Percentiles rank a stretch among this genome's conserved stretches.
These are phyloP conservation scores for Mus spretus DNA, from an alignment of 2,797 vertebrate species.

Conservation along the genomic window DNA sequence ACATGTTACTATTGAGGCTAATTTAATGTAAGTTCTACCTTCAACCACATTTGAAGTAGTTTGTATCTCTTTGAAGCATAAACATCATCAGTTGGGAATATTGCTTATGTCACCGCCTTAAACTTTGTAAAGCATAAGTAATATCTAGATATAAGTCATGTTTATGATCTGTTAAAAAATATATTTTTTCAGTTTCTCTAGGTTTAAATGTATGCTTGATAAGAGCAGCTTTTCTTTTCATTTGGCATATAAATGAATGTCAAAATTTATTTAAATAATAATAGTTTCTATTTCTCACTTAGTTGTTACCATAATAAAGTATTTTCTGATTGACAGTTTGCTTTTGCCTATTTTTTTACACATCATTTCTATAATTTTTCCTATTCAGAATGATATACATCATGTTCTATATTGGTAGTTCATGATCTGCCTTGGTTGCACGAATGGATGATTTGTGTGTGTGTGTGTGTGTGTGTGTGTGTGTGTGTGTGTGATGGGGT, in stretches of 20 bases:
- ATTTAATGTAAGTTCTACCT: slow-evolving; percentile 11
- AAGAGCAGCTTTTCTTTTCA: slow-evolving; percentile 67
- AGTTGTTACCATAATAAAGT: slow-evolving; percentile 64
- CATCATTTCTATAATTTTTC: slow-evolving; percentile 34
- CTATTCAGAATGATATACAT: not conserved
- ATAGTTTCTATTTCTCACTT: slow-evolving; percentile 65
- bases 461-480: too few relatives aligned
- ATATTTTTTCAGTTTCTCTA: slow-evolving; percentile 66
- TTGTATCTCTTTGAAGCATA: slow-evolving; percentile 51
- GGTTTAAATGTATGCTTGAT: slow-evolving; percentile 57
- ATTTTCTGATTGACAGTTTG: slow-evolving; percentile 49
- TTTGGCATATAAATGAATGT: slow-evolving; percentile 65
- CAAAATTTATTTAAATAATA: slow-evolving; percentile 67
- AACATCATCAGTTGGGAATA: slow-evolving; percentile 30
- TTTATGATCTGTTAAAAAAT: slow-evolving; percentile 53
- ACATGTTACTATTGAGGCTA: slow-evolving; percentile 10
- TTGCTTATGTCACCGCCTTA: slow-evolving; percentile 56
- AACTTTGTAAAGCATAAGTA: slow-evolving; percentile 56
- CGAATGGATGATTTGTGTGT: not conserved
- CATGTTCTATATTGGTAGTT: slow-evolving; percentile 18
- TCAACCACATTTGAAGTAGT: slow-evolving; percentile 43
- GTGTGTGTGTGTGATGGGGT: not conserved
- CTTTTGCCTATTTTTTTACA: slow-evolving; percentile 59
- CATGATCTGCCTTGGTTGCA: slow-evolving; percentile 24
- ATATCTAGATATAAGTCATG: slow-evolving; percentile 56